Percentiles rank a stretch among this genome's conserved stretches.
Evolutionary conservation across 2,113 vertebrate species (phyloP).

Genomic region (Petrocephalus zakoni): DNA sequence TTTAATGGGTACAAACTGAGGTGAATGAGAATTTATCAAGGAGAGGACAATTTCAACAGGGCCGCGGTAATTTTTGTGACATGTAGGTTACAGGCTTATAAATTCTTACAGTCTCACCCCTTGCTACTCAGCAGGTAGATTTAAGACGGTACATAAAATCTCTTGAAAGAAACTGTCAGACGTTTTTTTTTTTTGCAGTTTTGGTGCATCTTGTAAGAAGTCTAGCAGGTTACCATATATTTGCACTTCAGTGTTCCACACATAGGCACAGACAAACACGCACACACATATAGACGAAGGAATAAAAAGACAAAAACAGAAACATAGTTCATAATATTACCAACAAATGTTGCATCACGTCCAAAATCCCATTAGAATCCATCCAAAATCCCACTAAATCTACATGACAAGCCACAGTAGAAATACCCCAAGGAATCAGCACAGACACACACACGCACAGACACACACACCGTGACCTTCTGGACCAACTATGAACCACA

Average conservation of each 20-base stretch:
- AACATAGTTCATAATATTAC: neutral
- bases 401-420: neutral
- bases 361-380: neutral
- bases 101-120: neutral
- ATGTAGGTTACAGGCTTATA: conserved; percentile 8
- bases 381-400: neutral
- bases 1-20: conserved; percentile 7
- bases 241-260: neutral
- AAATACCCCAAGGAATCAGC: neutral
- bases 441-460: neutral
- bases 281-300: neutral
- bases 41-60: conserved; percentile 5
- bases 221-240: neutral
- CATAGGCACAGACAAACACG: neutral
- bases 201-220: neutral
- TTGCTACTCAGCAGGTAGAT: neutral
- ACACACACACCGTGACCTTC: neutral
- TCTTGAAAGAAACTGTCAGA: neutral
- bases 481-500: neutral
- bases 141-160: neutral
- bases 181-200: neutral
- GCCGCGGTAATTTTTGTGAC: neutral
- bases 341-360: neutral
- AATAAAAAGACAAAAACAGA: neutral
- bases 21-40: conserved; percentile 9